Percentiles rank a stretch among this genome's conserved stretches.
phyloP scores from a whole-genome alignment of 2,113 vertebrate genomes.

The Arizona elegans region DNA sequence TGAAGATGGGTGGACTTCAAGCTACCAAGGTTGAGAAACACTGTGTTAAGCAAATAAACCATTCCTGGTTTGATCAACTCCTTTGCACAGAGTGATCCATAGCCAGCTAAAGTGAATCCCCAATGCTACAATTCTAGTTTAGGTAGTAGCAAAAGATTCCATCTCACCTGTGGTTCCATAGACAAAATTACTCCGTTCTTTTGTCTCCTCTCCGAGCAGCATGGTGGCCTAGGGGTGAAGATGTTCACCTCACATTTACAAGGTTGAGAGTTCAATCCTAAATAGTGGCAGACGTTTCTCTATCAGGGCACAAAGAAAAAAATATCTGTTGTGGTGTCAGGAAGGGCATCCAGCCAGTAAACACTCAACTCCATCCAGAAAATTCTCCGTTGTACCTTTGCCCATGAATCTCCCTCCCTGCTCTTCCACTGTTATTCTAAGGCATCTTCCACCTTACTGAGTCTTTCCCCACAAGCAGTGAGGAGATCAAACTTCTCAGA shows the following conservation, averaged over 20 bases:
- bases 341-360: neutral
- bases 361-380: neutral
- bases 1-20: too few relatives aligned
- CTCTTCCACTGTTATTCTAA: neutral
- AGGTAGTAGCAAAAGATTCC: neutral
- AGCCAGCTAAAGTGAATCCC: neutral
- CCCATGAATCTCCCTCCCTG: neutral
- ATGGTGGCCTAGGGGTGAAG: neutral
- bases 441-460: neutral
- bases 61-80: neutral
- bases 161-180: neutral
- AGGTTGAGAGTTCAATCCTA: neutral
- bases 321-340: neutral
- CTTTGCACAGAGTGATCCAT: neutral
- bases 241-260: neutral
- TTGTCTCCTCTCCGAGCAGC: neutral
- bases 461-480: neutral
- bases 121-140: neutral
- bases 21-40: too few relatives aligned
- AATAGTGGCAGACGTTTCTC: neutral
- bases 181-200: accelerated
- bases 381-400: neutral
- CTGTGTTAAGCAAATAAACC: neutral
- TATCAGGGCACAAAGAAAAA: neutral
- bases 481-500: neutral